Evolutionary conservation across 2,113 vertebrate species (phyloP).

Genomic region (Columba livia): DNA sequence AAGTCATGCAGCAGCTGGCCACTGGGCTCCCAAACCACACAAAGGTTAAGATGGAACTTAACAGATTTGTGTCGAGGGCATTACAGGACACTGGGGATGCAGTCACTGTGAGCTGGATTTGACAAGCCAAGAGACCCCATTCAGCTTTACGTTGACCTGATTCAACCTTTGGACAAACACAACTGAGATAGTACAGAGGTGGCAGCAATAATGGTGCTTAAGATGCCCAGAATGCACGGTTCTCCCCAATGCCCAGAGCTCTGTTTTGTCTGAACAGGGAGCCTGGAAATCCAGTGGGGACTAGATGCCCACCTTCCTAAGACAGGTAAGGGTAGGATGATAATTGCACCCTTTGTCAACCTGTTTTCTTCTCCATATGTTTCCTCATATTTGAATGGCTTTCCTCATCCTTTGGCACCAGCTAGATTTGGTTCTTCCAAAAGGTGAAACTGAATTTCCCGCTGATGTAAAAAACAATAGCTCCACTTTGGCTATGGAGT

Average conservation of each 20-base stretch:
- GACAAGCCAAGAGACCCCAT: not conserved
- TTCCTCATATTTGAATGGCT: not conserved
- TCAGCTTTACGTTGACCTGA: not conserved
- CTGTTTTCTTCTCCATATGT: not conserved
- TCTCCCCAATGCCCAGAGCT: not conserved
- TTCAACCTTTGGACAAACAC: not conserved
- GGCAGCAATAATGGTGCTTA: fast-evolving
- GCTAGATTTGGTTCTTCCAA: not conserved
- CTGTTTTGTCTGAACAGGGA: not conserved
- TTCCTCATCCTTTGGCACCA: not conserved
- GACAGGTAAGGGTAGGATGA: not conserved
- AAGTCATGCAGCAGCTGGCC: not conserved
- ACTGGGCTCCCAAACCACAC: not conserved
- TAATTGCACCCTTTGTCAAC: not conserved
- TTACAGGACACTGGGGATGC: not conserved
- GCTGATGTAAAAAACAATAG: not conserved
- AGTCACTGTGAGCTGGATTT: not conserved
- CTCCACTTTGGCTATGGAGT: not conserved
- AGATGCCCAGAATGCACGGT: not conserved
- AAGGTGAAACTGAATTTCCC: not conserved
- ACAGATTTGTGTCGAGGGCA: not conserved
- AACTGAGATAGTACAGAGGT: not conserved
- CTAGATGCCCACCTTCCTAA: not conserved
- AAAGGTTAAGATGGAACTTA: not conserved
- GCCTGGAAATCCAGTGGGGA: not conserved